Conservation (phyloP, 2,113 vertebrate species). For the Pseudonaja textilis region DNA sequence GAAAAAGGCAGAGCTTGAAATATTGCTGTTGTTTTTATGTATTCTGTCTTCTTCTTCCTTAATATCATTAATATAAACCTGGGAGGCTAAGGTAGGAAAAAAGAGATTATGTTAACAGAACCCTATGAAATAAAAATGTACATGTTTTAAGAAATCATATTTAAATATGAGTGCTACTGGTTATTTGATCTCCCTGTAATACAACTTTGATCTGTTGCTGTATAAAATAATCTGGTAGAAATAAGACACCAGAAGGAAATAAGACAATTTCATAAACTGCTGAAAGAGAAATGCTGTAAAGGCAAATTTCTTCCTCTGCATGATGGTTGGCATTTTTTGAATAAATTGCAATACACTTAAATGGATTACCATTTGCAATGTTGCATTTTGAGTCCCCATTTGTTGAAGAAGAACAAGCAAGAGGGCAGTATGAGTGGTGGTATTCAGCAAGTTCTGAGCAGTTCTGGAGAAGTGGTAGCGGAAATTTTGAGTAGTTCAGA, state of each 20-base stretch:
- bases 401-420: neutral
- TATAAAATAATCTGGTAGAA: slow-evolving; percentile 27
- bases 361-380: neutral
- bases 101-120: slow-evolving; percentile 12
- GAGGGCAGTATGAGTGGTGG: neutral
- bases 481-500: too few species aligned
- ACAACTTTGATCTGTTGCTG: slow-evolving; percentile 12
- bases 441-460: too few species aligned
- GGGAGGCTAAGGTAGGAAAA: neutral
- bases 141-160: slow-evolving; percentile 24
- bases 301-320: neutral
- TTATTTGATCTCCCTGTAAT: slow-evolving; percentile 29
- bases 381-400: neutral
- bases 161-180: slow-evolving; percentile 27
- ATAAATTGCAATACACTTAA: neutral
- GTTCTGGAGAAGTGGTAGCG: too few species aligned
- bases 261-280: neutral
- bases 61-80: slow-evolving; percentile 19
- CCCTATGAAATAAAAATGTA: slow-evolving; percentile 6
- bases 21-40: neutral
- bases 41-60: neutral
- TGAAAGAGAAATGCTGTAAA: slow-evolving; percentile 12
- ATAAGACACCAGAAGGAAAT: neutral
- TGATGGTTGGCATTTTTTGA: slow-evolving; percentile 13
- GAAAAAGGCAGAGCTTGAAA: neutral